Evolutionary conservation across 2,113 vertebrate genomes (phyloP).

Genomic region (Gopherus flavomarginatus): DNA sequence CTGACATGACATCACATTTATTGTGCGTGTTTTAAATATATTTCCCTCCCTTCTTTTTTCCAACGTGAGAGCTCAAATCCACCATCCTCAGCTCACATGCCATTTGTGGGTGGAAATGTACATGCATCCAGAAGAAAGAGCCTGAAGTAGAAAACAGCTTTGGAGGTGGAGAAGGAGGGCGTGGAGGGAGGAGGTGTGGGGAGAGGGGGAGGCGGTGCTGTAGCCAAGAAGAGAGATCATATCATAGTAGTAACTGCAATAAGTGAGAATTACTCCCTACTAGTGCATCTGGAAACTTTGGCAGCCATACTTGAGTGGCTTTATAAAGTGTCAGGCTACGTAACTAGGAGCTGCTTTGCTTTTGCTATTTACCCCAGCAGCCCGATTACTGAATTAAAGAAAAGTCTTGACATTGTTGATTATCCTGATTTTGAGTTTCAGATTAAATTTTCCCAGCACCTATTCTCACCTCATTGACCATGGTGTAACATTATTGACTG

Average conservation of each 20-base stretch:
- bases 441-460: background rate
- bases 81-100: background rate
- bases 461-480: background rate
- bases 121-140: background rate
- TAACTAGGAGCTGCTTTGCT: background rate
- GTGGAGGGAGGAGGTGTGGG: background rate
- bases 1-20: background rate
- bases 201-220: background rate
- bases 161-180: background rate
- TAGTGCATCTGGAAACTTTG: background rate
- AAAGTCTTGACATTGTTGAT: background rate
- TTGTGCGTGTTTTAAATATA: slow-evolving; percentile 12
- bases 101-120: slow-evolving; percentile 19
- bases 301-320: background rate
- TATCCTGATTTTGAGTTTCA: background rate
- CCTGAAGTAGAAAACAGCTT: background rate
- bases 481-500: background rate
- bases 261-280: background rate
- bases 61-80: background rate
- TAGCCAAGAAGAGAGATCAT: background rate
- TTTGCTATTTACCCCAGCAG: background rate
- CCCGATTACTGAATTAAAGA: background rate
- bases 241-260: fast-evolving
- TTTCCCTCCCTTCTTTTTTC: background rate
- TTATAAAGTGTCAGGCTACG: background rate